Evolutionary conservation across 1,140 invertebrate genomes (phyloP), one percentile per base, ranked within the genome.

Genomic region (Drosophila obscura): DNA sequence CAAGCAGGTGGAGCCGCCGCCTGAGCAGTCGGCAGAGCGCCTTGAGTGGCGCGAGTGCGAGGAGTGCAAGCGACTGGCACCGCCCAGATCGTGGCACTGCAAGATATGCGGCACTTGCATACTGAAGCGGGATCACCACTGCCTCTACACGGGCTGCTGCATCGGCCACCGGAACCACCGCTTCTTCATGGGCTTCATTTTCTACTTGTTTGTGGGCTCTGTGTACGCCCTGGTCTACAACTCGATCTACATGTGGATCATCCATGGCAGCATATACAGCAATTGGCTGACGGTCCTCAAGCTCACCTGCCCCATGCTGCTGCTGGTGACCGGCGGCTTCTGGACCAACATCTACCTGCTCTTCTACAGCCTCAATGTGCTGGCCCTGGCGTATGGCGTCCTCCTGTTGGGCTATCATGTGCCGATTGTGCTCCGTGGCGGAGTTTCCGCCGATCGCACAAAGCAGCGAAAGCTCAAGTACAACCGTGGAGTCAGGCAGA

Each of bases 41-140:
- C 6, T 35, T 5, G 45, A 64, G 4, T 85, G 80, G 81, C 53
- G 66, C 6, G 50, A 74, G 39, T 91, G 84, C 53, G 3, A 8
- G 0, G 31, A n/a, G 0, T 89, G 89, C 24, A 95, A 97, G 89
- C 92, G 94, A 13, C 82, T 96, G 15, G 93, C 95, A 2, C 97
- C 97, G n/a, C 97, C 97, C 15, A 93, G 97, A 68, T 95, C 97
- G 0, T 97, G 97, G 95, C 98, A 99, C 91, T 99, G 98, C 85
- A 92, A 93, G 51, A 93, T 92, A 39, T 99, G 98, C 80, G 91
- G 93, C 68, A 91, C 93, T 16, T 99, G 98, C 87, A 95, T 99
- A 46, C 89, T 98, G 24, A 98, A 97, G 90, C 93, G 97, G 69
- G 98, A 99, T 91, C 98, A 99, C 92, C 98, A 99, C 90, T 99